Percentiles rank a stretch among this genome's conserved stretches.
Conservation (phyloP, 2,888 invertebrate species). For the Pseudococcus viburni region DNA sequence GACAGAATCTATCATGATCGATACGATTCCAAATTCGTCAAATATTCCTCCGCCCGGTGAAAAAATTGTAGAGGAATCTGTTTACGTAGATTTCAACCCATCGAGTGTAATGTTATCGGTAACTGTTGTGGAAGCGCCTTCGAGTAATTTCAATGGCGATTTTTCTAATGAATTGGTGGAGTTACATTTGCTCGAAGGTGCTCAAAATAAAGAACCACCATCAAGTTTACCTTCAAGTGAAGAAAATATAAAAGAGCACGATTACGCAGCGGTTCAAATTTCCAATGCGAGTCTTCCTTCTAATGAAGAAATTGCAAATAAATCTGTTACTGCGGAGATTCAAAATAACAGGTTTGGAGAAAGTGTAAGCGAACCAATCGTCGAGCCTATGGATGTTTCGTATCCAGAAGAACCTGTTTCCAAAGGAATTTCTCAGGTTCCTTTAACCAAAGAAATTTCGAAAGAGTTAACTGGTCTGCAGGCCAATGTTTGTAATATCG, state of each 20-base stretch:
- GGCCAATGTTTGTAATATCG: neutral
- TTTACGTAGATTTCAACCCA: neutral
- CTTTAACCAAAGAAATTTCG: neutral
- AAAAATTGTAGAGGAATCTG: neutral
- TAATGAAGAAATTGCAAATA: neutral
- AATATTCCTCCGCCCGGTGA: neutral
- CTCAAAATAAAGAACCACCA: neutral
- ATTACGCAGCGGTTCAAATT: neutral
- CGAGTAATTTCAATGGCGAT: neutral
- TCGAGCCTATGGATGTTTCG: neutral
- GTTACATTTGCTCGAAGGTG: neutral
- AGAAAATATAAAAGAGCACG: neutral
- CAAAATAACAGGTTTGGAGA: neutral
- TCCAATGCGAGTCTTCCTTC: neutral
- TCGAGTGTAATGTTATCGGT: neutral
- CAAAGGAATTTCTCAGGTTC: neutral
- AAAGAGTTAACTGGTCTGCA: neutral
- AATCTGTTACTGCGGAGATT: neutral
- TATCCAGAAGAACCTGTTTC: neutral
- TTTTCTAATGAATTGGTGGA: neutral
- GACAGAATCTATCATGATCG: neutral
- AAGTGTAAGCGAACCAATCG: neutral
- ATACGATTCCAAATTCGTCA: neutral
- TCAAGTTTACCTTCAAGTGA: neutral
- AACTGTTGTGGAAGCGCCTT: neutral